These are phyloP conservation scores for Gisinianus flammeolus DNA, from an alignment of 2,888 invertebrate species.

Conservation along the genomic window DNA sequence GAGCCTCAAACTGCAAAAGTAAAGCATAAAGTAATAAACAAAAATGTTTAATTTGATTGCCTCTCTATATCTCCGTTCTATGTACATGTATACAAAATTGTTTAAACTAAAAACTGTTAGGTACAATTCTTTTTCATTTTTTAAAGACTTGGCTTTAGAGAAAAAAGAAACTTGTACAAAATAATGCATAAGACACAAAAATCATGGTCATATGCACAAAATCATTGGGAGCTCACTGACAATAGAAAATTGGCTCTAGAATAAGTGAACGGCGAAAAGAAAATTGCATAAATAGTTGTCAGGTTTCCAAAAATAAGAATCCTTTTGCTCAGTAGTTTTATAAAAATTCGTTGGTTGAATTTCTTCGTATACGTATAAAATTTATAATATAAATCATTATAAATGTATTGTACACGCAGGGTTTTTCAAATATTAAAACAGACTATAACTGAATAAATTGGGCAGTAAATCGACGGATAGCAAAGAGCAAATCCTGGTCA, in stretches of 20 bases:
- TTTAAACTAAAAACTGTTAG: too few species aligned
- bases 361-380: background rate
- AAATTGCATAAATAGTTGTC: conserved; percentile 32
- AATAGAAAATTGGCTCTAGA: conserved; percentile 8
- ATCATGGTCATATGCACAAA: background rate
- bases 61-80: too few species aligned
- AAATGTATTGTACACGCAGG: background rate
- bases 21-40: too few species aligned
- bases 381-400: background rate
- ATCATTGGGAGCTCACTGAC: background rate
- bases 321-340: background rate
- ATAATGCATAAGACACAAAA: background rate
- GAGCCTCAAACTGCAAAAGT: too few species aligned
- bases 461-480: background rate
- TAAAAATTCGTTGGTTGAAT: too few species aligned
- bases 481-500: conserved; percentile 20
- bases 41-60: too few species aligned
- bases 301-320: conserved; percentile 23
- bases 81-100: too few species aligned
- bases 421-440: background rate
- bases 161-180: too few species aligned
- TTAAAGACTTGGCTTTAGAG: too few species aligned
- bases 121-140: background rate
- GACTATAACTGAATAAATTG: background rate
- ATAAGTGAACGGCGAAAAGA: conserved; percentile 17